Base-by-base conservation (phyloP, 1,140 invertebrate genomes). In the Melitaea cinxia region DNA sequence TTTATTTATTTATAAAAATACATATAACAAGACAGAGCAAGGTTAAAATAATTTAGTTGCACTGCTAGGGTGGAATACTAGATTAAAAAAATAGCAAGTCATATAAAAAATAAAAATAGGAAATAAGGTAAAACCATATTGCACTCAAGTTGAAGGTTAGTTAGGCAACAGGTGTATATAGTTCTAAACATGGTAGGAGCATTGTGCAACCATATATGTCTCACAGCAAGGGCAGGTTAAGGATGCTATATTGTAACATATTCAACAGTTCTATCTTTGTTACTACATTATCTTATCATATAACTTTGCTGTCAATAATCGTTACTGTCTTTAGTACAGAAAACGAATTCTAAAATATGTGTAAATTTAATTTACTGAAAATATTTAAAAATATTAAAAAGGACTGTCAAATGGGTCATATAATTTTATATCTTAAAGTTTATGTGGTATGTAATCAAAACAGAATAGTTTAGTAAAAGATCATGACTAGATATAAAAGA, bases 181-280 rank as follows among this genome's bases (percentile, higher is more conserved):
- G 67, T 55, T 67, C 68, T 66, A 39, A 56, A 65, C 63, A 76
- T 77, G 70, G 70, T 63, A 64, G 42, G 70, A 70, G 37, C 70
- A 79, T 75, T 79, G 72, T 73, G 62, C 66, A 68, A 62, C 65
- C 67, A 73, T 72, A 68, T 60, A 71, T 67, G 66, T 68, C 42
- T 26, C 24, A 58, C 37, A 17, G 28, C 60, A 69, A 68, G 68
- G 63, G 45, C 54, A 65, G 30, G 54, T 55, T 35, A 49, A 59
- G 49, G 24, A 47, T n/a, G n/a, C n/a, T n/a, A n/a, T 58, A 58
- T 62, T 54, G 12, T 47, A 47, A 21, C 2, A 21, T 6, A 47
- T 21, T 47, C 9, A 12, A 5, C 15, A 47, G 21, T 5, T 47
- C 17, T 47, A 6, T 33, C 7, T 7, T 33, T 9, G 30, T 33